These are phyloP conservation scores for Adoxophyes honmai DNA, from an alignment of 1,140 invertebrate species.

Conservation along the genomic window DNA sequence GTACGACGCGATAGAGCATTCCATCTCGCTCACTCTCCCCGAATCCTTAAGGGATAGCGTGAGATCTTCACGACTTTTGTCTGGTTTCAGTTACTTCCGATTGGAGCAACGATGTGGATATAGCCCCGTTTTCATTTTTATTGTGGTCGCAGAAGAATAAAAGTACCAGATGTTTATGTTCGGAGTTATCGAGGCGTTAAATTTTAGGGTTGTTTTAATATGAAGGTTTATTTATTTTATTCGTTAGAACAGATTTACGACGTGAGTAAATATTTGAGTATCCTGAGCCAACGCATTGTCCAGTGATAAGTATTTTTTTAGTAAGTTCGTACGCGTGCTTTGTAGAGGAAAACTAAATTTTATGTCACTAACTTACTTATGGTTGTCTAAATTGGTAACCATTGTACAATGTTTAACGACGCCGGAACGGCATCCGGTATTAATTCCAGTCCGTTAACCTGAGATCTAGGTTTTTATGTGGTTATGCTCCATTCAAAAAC, in stretches of 20 bases:
- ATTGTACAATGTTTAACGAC: too few species aligned
- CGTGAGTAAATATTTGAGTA: not conserved
- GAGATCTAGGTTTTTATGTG: too few species aligned
- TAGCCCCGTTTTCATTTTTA: slow-evolving; percentile 7
- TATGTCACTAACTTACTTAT: too few species aligned
- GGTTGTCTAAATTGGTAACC: too few species aligned
- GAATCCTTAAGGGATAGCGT: not conserved
- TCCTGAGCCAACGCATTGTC: too few species aligned
- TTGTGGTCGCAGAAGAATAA: slow-evolving; percentile 12
- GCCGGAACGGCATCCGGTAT: too few species aligned
- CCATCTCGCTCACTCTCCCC: not conserved
- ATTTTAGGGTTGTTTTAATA: slow-evolving; percentile 7
- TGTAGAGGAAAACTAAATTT: too few species aligned
- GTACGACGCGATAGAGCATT: not conserved
- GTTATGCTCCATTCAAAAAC: too few species aligned
- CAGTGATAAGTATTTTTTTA: too few species aligned
- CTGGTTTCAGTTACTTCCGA: not conserved
- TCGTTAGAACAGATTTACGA: not conserved
- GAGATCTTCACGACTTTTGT: not conserved
- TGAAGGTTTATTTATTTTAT: slow-evolving; percentile 3
- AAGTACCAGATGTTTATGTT: slow-evolving; percentile 14
- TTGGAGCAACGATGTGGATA: not conserved
- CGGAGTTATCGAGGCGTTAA: slow-evolving; percentile 6
- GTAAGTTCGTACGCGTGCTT: too few species aligned
- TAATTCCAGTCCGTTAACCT: too few species aligned